Evolutionary conservation across 2,888 invertebrate genomes (phyloP).

Genomic region (Deladenus siricidicola): DNA sequence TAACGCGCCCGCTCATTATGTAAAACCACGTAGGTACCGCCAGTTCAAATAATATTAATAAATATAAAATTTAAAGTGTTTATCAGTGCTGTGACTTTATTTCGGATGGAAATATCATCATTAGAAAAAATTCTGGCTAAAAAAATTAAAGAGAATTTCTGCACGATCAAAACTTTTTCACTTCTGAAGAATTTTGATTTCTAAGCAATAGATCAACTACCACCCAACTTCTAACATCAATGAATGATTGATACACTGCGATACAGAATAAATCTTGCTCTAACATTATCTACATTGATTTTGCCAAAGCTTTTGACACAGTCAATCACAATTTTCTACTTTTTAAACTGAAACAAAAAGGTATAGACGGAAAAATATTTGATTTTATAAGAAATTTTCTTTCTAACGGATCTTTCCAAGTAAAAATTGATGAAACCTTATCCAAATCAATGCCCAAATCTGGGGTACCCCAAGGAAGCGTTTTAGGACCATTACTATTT

Average conservation of each 20-base stretch:
- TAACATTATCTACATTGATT: slow-evolving; percentile 13
- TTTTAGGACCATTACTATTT: slow-evolving; percentile 12
- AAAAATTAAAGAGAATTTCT: not conserved
- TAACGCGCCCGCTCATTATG: too few relatives aligned
- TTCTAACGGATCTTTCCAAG: not conserved
- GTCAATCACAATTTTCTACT: not conserved
- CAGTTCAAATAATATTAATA: too few relatives aligned
- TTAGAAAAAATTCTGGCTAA: too few relatives aligned
- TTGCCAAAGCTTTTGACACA: slow-evolving; percentile 10
- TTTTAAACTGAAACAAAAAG: not conserved
- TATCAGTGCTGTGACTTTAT: too few relatives aligned
- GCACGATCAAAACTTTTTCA: not conserved
- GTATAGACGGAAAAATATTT: slow-evolving; percentile 8
- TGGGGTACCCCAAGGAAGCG: slow-evolving; percentile 16
- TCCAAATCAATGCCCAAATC: slow-evolving; percentile 1
- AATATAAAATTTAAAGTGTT: too few relatives aligned
- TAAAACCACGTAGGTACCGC: too few relatives aligned
- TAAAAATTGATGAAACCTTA: slow-evolving; percentile 2
- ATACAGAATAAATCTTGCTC: not conserved
- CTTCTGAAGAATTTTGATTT: slow-evolving; percentile 12
- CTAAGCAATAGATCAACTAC: slow-evolving; percentile 8
- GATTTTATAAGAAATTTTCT: slow-evolving; percentile 4
- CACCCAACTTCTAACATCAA: slow-evolving; percentile 1
- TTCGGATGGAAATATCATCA: too few relatives aligned
- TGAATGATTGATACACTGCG: not conserved